Base-by-base conservation (phyloP, 2,888 invertebrate species). In the Octonoba sinensis region DNA sequence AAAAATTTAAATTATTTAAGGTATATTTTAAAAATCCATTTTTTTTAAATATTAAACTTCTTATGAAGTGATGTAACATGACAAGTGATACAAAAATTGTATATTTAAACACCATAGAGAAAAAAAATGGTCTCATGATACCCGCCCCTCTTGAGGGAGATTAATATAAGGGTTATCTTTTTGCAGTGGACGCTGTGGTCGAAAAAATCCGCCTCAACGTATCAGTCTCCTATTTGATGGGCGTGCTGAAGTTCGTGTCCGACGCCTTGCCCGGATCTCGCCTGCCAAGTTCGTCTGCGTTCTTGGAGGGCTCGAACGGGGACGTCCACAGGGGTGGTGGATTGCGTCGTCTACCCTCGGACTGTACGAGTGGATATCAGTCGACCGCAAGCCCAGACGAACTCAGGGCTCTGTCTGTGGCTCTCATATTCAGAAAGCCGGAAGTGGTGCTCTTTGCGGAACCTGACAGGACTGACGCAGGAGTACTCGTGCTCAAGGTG, bases 381-480 rank as follows among this genome's bases (percentile, higher is more conserved):
- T 91, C 91, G 8, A 89, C 90, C 54, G 89, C 91, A 88, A 87
- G 87, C 49, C 88, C 88, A 64, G 89, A 91, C 89, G 91, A 85
- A 11, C 51, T 56, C 3, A 54, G 90, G 86, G 92, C 92, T 62
- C 88, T 94, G 44, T 92, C 93, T 0, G 89, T 95, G 84, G 93
- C 93, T 0, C 89, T 94, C 27, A 92, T 93, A 86, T 91, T 94
- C 85, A 92, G 93, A 46, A 92, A 93, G 87, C 94, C 95, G 0
- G 94, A 95, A 88, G 90, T 95, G 66, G 91, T 94, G 89, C 91
- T 95, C 85, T 92, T 93, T 87, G 92, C 93, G 0, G 88, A 89
- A 62, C 89, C 89, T 3, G 87, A 87, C 6, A 86, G 87, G 20
- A 81, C 85, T 22, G 86, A 87, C 77, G 91, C 92, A 1, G 91